Evolutionary conservation across 2,113 vertebrate genomes (phyloP).

Genomic region (Misgurnus anguillicaudatus): DNA sequence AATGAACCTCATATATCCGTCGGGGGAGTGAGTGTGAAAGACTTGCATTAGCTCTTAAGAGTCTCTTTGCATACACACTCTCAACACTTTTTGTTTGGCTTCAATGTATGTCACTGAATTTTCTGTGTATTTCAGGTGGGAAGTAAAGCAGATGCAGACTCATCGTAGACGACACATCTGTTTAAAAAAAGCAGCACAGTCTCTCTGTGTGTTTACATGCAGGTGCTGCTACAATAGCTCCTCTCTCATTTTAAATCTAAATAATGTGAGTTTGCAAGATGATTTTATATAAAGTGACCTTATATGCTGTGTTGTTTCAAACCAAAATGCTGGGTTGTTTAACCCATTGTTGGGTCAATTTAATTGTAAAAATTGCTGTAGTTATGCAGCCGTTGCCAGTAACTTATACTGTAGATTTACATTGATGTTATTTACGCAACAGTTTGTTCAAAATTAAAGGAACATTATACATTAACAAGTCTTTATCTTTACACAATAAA

Average conservation of each 20-base stretch:
- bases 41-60: conserved; percentile 65
- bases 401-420: no score
- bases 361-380: no score
- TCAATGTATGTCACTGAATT: neutral
- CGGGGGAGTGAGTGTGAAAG: conserved; percentile 62
- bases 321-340: no score
- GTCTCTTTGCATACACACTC: conserved; percentile 43
- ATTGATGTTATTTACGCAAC: no score
- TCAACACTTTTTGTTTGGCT: no score
- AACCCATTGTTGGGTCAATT: no score
- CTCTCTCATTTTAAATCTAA: no score
- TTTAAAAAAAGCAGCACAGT: neutral
- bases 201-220: neutral
- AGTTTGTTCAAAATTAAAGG: no score
- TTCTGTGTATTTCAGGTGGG: neutral
- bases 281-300: neutral
- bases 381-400: no score
- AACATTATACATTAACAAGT: no score
- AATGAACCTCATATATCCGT: conserved; percentile 72
- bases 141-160: neutral
- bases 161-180: neutral
- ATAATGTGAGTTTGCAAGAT: no score
- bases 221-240: neutral
- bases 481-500: no score
- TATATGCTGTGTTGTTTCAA: neutral